Percentiles rank a stretch among this genome's conserved stretches.
phyloP scores from a whole-genome alignment of 2,888 invertebrate genomes.

The Lasioglossum villosulum region DNA sequence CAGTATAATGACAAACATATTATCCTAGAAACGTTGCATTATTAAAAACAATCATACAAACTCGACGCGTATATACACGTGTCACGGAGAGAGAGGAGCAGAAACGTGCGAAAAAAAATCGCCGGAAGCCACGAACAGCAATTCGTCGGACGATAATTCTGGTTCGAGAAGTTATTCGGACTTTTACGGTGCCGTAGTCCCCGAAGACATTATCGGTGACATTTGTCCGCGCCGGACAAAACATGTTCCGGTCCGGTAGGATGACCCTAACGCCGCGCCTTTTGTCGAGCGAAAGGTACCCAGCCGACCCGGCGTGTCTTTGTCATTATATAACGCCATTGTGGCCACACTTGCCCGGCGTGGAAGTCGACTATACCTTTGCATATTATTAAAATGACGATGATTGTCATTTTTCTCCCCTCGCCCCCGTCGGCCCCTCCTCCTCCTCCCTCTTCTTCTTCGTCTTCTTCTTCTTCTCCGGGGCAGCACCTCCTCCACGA shows the following conservation, averaged over 20 bases:
- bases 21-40: too few relatives aligned
- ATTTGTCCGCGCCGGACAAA: constrained; percentile 82
- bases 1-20: too few relatives aligned
- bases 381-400: constrained; percentile 82
- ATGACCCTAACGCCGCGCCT: constrained; percentile 84
- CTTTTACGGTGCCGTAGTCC: constrained; percentile 69
- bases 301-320: constrained; percentile 82
- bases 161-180: constrained; percentile 73
- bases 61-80: too few relatives aligned
- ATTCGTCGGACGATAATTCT: constrained; percentile 51
- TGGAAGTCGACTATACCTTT: constrained; percentile 75
- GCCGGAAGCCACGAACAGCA: background rate
- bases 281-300: constrained; percentile 84
- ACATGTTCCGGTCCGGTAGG: constrained; percentile 85
- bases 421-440: constrained; percentile 32
- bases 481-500: constrained; percentile 20
- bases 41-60: too few relatives aligned
- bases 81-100: too few relatives aligned
- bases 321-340: constrained; percentile 85
- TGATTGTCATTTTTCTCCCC: constrained; percentile 83
- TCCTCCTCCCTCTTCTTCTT: constrained; percentile 29
- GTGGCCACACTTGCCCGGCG: constrained; percentile 84
- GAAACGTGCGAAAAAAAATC: background rate
- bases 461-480: constrained; percentile 8
- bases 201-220: constrained; percentile 79